Evolutionary conservation across 2,888 invertebrate species (phyloP), one percentile per base, ranked within the genome.

Genomic region (Penaeus monodon): DNA sequence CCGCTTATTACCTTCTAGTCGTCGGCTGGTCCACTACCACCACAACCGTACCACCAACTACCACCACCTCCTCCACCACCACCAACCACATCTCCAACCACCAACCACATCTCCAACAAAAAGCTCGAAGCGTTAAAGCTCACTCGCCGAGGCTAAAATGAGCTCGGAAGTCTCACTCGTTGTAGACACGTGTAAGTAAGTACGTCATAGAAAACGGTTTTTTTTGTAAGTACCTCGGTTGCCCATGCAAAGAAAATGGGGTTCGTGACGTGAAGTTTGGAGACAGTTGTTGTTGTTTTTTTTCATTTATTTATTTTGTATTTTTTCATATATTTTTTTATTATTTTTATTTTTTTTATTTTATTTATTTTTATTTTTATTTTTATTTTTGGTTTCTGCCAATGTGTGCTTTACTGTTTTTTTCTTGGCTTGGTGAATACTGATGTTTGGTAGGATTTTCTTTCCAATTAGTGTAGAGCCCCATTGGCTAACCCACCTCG

Each of bases 241-340:
- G 82, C 82, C 82, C 82, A 82, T 82, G 82, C 82, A 63, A 82
- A 82, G 73, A 74, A 82, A 82, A 82, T 82, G 82, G 82, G 82
- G 64, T 82, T 82, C 38, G 66, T 74, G 79, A 79, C 79, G 79
- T 79, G 79, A 49, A 49, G 77, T 77, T 77, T 77, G 77, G 77
- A 77, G 77, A 77, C 27, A 49, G 57, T 49, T 77, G 49, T 81
- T 81, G 20, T 49, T 44, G 33, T 57, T 64, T 12, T 63, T 79
- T 24, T 63, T 44, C 27, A 64, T 79, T 63, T 65, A 49, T 64
- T 79, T n/a, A 27, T 29, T 74, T 74, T 64, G 33, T 79, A 22
- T 79, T 79, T 65, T 38, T 33, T 79, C 38, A 65, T 33, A 64
- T 79, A 10, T 38, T 20, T 79, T 38, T 77, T 78, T 57, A 57